These are phyloP conservation scores for Hepsetus odoe DNA, from an alignment of 2,113 vertebrate genomes.

Conservation along the genomic window DNA sequence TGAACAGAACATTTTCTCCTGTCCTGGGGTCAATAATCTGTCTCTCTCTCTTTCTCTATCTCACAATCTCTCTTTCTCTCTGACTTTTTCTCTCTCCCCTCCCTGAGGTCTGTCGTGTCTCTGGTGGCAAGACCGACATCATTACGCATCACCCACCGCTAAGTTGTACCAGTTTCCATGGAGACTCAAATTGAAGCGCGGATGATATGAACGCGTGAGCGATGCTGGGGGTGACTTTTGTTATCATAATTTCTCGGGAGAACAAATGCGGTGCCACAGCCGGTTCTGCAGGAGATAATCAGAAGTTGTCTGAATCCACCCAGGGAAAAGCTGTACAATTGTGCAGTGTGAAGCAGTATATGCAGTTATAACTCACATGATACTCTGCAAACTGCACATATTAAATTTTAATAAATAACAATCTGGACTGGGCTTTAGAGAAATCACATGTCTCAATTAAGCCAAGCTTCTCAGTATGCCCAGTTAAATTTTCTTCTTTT, in stretches of 20 bases:
- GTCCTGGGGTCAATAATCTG: constrained; percentile 9
- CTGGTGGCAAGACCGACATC: constrained; percentile 45
- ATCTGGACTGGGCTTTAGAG: too few relatives aligned
- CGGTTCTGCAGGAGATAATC: constrained; percentile 36
- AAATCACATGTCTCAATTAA: too few relatives aligned
- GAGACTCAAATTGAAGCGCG: constrained; percentile 52
- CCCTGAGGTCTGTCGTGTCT: constrained; percentile 10
- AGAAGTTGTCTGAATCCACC: constrained; percentile 22
- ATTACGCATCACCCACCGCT: constrained; percentile 41
- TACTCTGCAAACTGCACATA: not conserved
- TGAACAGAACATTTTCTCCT: constrained; percentile 15
- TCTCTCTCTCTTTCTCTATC: constrained; percentile 12
- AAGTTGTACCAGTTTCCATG: constrained; percentile 61
- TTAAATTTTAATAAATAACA: too few relatives aligned
- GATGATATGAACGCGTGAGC: constrained; percentile 44
- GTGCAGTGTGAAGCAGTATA: not conserved
- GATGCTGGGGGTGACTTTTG: constrained; percentile 42
- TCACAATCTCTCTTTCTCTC: not conserved
- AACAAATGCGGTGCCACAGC: constrained; percentile 40
- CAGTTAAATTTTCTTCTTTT: too few relatives aligned
- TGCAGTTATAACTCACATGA: not conserved
- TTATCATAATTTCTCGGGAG: constrained; percentile 56
- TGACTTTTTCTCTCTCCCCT: constrained; percentile 13
- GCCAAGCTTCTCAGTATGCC: not conserved
- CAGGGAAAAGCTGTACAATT: not conserved